phyloP scores from a whole-genome alignment of 2,113 vertebrate species.

The Lates calcarifer region DNA sequence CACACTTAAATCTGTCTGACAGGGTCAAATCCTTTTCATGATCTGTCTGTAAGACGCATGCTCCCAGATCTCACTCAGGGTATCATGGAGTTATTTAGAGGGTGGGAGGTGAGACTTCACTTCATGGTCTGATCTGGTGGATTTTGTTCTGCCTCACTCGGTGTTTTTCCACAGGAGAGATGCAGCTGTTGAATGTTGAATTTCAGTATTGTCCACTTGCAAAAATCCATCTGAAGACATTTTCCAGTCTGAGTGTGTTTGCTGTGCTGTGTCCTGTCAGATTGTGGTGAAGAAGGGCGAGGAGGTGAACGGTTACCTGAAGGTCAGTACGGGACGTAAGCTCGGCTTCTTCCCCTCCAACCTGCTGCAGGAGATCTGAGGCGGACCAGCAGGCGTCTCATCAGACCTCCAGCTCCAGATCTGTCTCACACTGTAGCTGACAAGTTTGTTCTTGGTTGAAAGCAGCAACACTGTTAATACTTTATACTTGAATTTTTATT shows the following conservation, averaged over 20 bases:
- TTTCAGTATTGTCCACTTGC: not conserved
- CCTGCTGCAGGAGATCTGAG: slow-evolving; percentile 91
- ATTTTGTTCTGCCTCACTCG: not conserved
- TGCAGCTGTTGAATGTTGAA: not conserved
- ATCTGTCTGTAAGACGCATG: no score
- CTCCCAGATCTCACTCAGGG: no score
- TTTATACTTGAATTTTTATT: not conserved
- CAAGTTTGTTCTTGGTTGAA: not conserved
- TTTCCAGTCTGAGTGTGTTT: not conserved
- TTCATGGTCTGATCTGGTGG: not conserved
- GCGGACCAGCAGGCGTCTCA: not conserved
- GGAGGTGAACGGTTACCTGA: slow-evolving; percentile 90
- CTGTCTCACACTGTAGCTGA: not conserved
- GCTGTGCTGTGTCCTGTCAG: slow-evolving; percentile 70
- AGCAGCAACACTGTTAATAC: not conserved
- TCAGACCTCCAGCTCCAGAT: not conserved
- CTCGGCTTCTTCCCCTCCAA: slow-evolving; percentile 90
- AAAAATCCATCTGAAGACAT: not conserved
- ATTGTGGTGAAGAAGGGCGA: slow-evolving; percentile 93
- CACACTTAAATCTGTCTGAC: no score
- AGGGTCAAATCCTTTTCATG: no score
- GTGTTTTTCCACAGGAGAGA: not conserved
- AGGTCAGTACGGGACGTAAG: slow-evolving; percentile 92
- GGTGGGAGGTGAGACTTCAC: no score
- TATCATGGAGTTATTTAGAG: no score